Evolutionary conservation across 2,113 vertebrate genomes (phyloP), one percentile per base, ranked within the genome.

Genomic region (Spea bombifrons): DNA sequence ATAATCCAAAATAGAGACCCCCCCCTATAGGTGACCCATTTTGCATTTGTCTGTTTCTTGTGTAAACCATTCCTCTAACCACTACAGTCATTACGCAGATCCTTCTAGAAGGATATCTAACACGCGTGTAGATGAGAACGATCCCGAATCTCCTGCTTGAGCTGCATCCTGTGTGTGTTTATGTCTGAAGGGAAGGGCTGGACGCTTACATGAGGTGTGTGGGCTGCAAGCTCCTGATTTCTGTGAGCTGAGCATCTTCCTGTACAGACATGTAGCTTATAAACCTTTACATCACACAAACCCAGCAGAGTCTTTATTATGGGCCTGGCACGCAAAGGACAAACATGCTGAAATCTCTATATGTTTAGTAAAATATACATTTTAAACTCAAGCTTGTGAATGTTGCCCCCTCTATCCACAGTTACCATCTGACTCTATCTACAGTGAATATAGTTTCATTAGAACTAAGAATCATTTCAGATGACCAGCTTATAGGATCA

Each of bases 81-180:
- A 30, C 30, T 30, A 2, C 30, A 30, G 30, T 30, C 30, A 30
- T 30, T 30, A 30, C 30, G 30, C 30, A 30, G 30, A 30, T 30
- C 30, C 30, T 30, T 30, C 30, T 30, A 30, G 30, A 30, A 30
- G 30, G 30, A 30, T 30, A 30, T 30, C 30, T 30, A 30, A 30
- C 30, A 30, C 30, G 30, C 30, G 30, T 30, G 30, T 30, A 30
- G 30, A 13, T 12, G 5, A 59, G n/a, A 64, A 52, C 66, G 82
- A 82, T 87, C 86, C 83, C 85, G 78, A 78, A 55, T 75, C 57
- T 77, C 64, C 63, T 82, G 69, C 80, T 43, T 8, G 49, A 2
- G 0, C 3, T 82, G 74, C 75, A 68, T 15, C 50, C 63, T 15
- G 45, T 0, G 4, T 0, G 0, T 30, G 64, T 78, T 74, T 70